Evolutionary conservation across 2,113 vertebrate genomes (phyloP).

Genomic region (Hippocampus zosterae): DNA sequence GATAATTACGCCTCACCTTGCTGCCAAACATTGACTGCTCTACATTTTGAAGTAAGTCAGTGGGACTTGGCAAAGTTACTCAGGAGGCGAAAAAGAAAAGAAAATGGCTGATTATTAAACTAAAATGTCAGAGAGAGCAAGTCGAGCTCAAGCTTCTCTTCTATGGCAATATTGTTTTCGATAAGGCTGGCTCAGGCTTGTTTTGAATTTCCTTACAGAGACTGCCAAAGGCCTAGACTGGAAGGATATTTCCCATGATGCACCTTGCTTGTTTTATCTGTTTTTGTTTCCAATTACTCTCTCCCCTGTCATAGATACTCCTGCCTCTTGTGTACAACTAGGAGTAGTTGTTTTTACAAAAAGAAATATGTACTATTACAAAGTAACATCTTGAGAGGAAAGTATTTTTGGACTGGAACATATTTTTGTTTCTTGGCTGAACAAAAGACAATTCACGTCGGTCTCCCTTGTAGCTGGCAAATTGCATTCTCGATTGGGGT

Average conservation of each 20-base stretch:
- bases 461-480: no score
- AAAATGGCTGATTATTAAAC: background rate
- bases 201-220: background rate
- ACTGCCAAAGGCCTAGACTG: background rate
- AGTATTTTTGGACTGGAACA: no score
- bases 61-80: background rate
- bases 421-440: no score
- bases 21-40: conserved; percentile 1
- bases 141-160: background rate
- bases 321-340: background rate
- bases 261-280: background rate
- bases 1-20: conserved; percentile 2
- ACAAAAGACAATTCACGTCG: no score
- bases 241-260: conserved; percentile 2
- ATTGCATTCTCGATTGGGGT: no score
- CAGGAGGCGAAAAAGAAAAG: no score
- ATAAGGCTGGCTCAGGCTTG: background rate
- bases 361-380: background rate
- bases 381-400: no score
- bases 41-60: background rate
- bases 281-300: background rate
- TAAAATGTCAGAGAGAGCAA: background rate
- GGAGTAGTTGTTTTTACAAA: background rate
- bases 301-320: no score
- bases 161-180: background rate